Conservation (phyloP, 2,888 invertebrate genomes). For the Mimachlamys varia region DNA sequence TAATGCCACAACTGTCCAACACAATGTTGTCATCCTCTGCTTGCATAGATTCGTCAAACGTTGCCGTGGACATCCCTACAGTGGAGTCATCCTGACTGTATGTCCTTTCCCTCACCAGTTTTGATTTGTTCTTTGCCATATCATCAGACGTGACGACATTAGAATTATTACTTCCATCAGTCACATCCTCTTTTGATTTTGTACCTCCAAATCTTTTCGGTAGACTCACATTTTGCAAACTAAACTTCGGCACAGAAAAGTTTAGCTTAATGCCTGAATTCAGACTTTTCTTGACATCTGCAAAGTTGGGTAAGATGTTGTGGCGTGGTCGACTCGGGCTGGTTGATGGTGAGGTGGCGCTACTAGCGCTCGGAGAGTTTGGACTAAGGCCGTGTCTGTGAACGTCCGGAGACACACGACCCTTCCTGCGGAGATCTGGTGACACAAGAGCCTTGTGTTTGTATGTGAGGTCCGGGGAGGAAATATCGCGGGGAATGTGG, state of each 20-base stretch:
- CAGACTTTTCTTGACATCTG: slow-evolving; percentile 53
- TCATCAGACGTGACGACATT: not conserved
- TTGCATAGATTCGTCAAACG: slow-evolving; percentile 50
- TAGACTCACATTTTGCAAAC: slow-evolving; percentile 53
- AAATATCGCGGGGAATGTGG: slow-evolving; percentile 73
- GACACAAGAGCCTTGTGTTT: slow-evolving; percentile 52
- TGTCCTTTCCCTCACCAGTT: slow-evolving; percentile 41
- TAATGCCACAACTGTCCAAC: slow-evolving; percentile 80
- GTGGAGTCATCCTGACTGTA: slow-evolving; percentile 58
- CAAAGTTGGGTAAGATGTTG: slow-evolving; percentile 39
- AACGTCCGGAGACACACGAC: slow-evolving; percentile 54
- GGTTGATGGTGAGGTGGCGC: slow-evolving; percentile 40
- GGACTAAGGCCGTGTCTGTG: slow-evolving; percentile 47
- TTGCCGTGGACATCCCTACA: slow-evolving; percentile 51
- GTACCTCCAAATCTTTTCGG: slow-evolving; percentile 20
- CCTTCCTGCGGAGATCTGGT: slow-evolving; percentile 53
- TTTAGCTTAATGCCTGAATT: slow-evolving; percentile 59
- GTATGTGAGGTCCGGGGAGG: slow-evolving; percentile 66
- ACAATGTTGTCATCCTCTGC: slow-evolving; percentile 68
- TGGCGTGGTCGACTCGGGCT: slow-evolving; percentile 41
- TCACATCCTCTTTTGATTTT: slow-evolving; percentile 36
- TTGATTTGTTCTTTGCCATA: not conserved
- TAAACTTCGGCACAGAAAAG: slow-evolving; percentile 51
- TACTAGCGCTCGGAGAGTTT: slow-evolving; percentile 41
- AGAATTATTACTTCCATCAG: not conserved